Base-by-base conservation (phyloP, 1,140 invertebrate species). In the Bombus confusus region DNA sequence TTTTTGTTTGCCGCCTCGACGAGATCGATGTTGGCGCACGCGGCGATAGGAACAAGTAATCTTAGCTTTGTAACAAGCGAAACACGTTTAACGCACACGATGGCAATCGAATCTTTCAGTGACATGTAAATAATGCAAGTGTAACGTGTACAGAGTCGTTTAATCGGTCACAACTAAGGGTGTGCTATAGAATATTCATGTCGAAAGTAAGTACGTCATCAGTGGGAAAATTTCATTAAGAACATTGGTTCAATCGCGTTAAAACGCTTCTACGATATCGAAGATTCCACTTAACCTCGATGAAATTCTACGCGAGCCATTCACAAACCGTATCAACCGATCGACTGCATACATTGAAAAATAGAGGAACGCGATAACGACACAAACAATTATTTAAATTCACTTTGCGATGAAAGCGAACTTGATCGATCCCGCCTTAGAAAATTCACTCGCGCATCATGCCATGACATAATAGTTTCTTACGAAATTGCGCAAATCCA, bases 1-100 rank as follows among this genome's bases (percentile, higher is more conserved):
- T 66, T 74, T 81, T 80, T 85, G 68, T 85, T 81, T 39, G 47
- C 52, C 75, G 64, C 39, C 64, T 43, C 43, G 73, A 77, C 69
- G 64, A 66, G 66, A 84, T 59, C 74, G 68, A 31, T 69, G 59
- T 62, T 79, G 62, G 76, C 47, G 75, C 13, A 43, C 18, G 13
- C 64, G 64, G 6, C 72, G 31, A 34, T n/a, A 62, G 64, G 15
- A 2, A 59, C 66, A 28, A 80, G 83, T 72, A 39, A 80, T 68
- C 37, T 77, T 39, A 43, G 68, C 25, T 79, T 72, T 39, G 34
- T 71, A 62, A 80, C 79, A 69, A 72, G 64, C 76, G 76, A 71
- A 78, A 80, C 52, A 39, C 74, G 43, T 52, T 79, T 62, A 68
- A 79, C 69, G 15, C 66, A 47, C 41, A 22, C 59, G 47, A 41